phyloP scores from a whole-genome alignment of 2,888 invertebrate genomes.

The Parnassius apollo region DNA sequence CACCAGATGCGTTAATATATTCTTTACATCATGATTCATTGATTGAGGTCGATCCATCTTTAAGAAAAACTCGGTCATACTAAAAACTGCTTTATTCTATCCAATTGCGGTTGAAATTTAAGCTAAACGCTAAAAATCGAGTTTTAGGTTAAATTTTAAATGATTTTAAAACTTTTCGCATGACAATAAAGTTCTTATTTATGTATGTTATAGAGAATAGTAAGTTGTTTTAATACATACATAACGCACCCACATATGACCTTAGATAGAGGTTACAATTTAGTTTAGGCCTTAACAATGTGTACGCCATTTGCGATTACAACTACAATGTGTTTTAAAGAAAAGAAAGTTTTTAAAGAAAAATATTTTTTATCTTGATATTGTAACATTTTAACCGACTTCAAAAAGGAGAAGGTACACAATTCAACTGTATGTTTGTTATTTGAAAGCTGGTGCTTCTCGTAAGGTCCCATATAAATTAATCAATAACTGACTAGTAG shows the following conservation, averaged over 20 bases:
- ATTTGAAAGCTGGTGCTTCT: no score
- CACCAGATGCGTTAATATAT: conserved; percentile 18
- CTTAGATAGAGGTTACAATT: conserved; percentile 20
- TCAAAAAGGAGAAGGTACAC: no score
- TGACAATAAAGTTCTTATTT: background rate
- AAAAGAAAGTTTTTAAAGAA: no score
- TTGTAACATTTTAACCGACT: no score
- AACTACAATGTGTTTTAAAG: no score
- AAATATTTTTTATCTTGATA: no score
- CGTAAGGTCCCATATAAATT: no score
- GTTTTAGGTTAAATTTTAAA: background rate
- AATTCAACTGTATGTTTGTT: no score
- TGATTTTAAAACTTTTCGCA: background rate
- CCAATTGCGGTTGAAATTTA: background rate
- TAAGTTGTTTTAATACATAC: background rate
- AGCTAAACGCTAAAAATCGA: background rate
- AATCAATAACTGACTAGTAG: no score
- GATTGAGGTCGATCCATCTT: conserved; percentile 2
- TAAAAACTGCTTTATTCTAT: background rate
- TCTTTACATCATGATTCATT: conserved; percentile 22
- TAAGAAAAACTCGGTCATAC: background rate
- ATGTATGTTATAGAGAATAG: background rate
- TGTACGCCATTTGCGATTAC: background rate
- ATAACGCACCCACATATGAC: conserved; percentile 5
- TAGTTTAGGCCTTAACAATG: conserved; percentile 19